Percentiles rank a stretch among this genome's conserved stretches.
Evolutionary conservation across 2,113 vertebrate species (phyloP).

Genomic region (Mastomys coucha): DNA sequence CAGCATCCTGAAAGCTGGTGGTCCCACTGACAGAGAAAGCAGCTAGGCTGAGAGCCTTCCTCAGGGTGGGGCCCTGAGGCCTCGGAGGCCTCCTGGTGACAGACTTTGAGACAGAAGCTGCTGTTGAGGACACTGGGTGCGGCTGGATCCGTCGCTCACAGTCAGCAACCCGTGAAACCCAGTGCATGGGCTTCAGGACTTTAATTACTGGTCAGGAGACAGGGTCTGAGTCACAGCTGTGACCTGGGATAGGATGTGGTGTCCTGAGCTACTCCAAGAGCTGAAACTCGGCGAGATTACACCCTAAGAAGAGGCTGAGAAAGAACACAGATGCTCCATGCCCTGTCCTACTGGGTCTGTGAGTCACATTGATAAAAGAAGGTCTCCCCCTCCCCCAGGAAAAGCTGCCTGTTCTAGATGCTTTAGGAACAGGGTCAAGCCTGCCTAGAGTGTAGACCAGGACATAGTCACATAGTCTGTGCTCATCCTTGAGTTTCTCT

Average conservation of each 20-base stretch:
- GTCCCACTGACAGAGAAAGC: no score
- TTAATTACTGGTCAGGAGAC: background rate
- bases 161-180: background rate
- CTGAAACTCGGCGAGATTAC: background rate
- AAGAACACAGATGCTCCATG: background rate
- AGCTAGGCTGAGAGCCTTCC: background rate
- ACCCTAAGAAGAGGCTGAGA: background rate
- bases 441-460: no score
- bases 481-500: background rate
- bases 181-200: background rate
- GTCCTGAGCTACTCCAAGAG: background rate
- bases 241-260: background rate
- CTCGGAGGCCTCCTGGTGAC: background rate
- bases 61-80: background rate
- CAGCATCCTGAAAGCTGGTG: background rate
- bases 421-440: background rate
- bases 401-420: background rate
- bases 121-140: background rate
- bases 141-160: background rate
- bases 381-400: background rate
- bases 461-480: no score
- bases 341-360: background rate
- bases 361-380: background rate
- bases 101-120: background rate
- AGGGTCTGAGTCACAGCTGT: background rate